Evolutionary conservation across 2,797 vertebrate genomes (phyloP), one percentile per base, ranked within the genome.

Genomic region (Glossophaga mutica): DNA sequence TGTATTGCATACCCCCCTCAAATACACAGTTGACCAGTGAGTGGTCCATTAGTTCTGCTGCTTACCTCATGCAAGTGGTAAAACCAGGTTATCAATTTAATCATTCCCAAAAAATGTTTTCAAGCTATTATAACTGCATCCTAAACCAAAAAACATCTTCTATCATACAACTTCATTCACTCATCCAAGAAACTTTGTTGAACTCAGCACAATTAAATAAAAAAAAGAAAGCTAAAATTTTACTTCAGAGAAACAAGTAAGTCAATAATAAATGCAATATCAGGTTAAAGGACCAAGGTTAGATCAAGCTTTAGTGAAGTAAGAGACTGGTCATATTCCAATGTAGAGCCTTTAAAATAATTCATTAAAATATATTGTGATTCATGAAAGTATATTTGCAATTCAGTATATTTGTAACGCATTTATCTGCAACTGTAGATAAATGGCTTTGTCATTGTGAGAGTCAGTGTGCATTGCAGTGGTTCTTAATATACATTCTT

Each of bases 1-100:
- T 19, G n/a, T 67, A 18, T n/a, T 59, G 26, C 1, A 4, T 4
- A 9, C 42, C 2, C 2, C 1, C 1, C 22, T 14, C 15, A 39
- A 18, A 6, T 9, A 24, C 6, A 34, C 6, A 34, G 21, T 22
- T 50, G 24, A 44, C n/a, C 9, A 8, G 9, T 87, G 29, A 73
- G 29, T 12, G 29, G 50, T 3, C 16, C 6, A 24, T 57, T 52
- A 29, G 34, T 65, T 87, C 32, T 46, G 5, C 22, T 6, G 87
- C 26, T 73, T 73, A 68, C 9, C 68, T 21, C 10, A 52, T 14
- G 19, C 37, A 26, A 50, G 24, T 74, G 5, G 42, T 39, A 74
- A 46, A 37, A n/a, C 14, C 22, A 88, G 6, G 19, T 70, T 87
- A 78, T 39, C 48, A 32, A 62, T 39, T 21, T 57, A 74, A 70